A percentile compares a stretch with the other conserved stretches of the same genome.
phyloP scores from a whole-genome alignment of 2,113 vertebrate species.

The Meles meles region DNA sequence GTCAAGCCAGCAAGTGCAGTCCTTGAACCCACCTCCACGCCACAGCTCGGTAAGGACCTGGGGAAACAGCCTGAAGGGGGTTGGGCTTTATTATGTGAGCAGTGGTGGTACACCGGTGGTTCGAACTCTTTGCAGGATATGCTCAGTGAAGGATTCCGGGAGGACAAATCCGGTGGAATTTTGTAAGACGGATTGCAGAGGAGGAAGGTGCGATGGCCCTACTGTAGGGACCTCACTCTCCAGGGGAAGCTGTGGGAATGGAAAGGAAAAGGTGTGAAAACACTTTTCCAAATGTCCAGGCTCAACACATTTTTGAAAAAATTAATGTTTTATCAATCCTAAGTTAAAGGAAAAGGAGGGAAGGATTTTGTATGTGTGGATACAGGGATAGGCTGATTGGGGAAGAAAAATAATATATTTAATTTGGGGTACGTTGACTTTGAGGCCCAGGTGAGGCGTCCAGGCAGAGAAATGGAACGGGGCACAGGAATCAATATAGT shows the following conservation, averaged over 20 bases:
- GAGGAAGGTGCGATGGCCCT: not conserved
- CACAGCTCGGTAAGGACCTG: not conserved
- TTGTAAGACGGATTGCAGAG: not conserved
- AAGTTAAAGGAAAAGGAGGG: not conserved
- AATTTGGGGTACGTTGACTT: not conserved
- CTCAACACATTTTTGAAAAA: not conserved
- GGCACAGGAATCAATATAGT: not conserved
- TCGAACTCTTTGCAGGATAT: not conserved
- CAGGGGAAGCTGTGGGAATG: not conserved
- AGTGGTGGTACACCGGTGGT: too few species aligned
- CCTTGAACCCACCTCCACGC: not conserved
- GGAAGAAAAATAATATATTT: not conserved
- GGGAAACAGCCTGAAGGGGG: not conserved
- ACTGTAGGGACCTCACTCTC: too few species aligned
- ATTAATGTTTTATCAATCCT: not conserved
- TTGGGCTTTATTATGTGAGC: not conserved
- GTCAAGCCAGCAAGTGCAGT: not conserved
- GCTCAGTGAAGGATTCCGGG: not conserved
- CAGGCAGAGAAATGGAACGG: too few species aligned
- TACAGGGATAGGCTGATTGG: not conserved
- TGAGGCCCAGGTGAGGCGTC: not conserved
- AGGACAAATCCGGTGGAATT: not conserved
- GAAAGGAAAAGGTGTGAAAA: not conserved
- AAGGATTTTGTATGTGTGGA: not conserved
- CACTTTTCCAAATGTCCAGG: not conserved